A percentile compares a stretch with the other conserved stretches of the same genome.
These are phyloP conservation scores for Drosophila greeni DNA, from an alignment of 2,888 invertebrate species.

Conservation along the genomic window DNA sequence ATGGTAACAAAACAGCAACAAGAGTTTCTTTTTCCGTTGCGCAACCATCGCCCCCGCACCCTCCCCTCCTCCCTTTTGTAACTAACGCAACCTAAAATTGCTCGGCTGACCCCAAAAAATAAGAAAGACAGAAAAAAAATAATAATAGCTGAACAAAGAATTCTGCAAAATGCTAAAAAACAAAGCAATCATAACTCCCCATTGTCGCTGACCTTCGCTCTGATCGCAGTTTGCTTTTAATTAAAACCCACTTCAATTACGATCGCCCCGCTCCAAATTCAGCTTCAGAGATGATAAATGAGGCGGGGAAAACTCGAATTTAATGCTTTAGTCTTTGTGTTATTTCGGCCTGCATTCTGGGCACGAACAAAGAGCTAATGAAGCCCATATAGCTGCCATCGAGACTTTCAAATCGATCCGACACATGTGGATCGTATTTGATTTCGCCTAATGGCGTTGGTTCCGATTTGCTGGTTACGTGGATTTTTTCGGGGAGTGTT, in stretches of 20 bases:
- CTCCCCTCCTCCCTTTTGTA: conserved; percentile 5
- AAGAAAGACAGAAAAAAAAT: conserved; percentile 23
- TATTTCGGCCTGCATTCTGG: conserved; percentile 50
- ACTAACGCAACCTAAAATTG: conserved; percentile 37
- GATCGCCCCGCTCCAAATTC: conserved; percentile 57
- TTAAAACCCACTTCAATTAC: conserved; percentile 65
- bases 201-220: conserved; percentile 34
- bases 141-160: conserved; percentile 37
- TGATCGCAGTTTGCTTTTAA: conserved; percentile 51
- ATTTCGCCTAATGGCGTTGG: conserved; percentile 23
- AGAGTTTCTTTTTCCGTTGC: conserved; percentile 36
- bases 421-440: conserved; percentile 26
- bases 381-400: conserved; percentile 47
- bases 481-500: conserved; percentile 33
- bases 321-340: conserved; percentile 1
- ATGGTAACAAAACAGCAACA: conserved; percentile 32
- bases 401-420: conserved; percentile 50
- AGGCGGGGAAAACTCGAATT: conserved; percentile 30
- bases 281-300: conserved; percentile 48
- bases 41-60: conserved; percentile 33
- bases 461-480: conserved; percentile 32
- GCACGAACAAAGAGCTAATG: conserved; percentile 59
- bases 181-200: conserved; percentile 42
- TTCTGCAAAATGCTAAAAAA: conserved; percentile 37
- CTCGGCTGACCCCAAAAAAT: conserved; percentile 58